A percentile compares a stretch with the other conserved stretches of the same genome.
These are phyloP conservation scores for Chrysochloris asiatica DNA, from an alignment of 2,113 vertebrate genomes.

Conservation along the genomic window DNA sequence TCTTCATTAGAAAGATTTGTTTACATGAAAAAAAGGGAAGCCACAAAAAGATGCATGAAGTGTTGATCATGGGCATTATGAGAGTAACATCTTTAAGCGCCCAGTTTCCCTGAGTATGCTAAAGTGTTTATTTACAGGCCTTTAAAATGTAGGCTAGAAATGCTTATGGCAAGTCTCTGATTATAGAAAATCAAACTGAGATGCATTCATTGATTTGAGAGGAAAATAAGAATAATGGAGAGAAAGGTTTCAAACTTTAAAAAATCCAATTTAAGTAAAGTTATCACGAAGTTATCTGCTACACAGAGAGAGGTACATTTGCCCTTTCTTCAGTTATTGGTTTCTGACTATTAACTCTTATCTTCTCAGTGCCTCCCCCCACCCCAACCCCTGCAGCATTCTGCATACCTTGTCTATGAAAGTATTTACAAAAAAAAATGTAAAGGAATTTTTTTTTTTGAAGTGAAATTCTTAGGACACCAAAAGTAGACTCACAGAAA, in stretches of 20 bases:
- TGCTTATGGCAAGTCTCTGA: constrained; percentile 46
- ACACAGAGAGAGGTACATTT: not conserved
- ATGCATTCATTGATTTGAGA: constrained; percentile 61
- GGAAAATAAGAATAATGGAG: constrained; percentile 62
- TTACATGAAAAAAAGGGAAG: not conserved
- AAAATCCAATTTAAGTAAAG: constrained; percentile 60
- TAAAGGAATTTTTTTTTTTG: too few species aligned
- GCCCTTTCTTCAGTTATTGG: not conserved
- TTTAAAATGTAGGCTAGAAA: constrained; percentile 25
- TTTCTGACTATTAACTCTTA: rapidly evolving
- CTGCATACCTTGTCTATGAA: not conserved
- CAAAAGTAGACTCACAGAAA: not conserved
- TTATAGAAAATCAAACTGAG: constrained; percentile 71
- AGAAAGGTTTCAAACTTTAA: constrained; percentile 60
- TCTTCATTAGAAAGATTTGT: not conserved
- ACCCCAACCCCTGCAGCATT: not conserved
- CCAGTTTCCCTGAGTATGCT: not conserved
- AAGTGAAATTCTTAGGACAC: not conserved
- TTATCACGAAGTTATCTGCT: not conserved
- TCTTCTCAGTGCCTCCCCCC: not conserved
- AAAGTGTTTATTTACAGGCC: constrained; percentile 20
- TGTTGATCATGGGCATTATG: not conserved
- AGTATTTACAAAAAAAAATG: not conserved
- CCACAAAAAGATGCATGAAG: not conserved
- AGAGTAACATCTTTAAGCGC: constrained; percentile 4